phyloP scores from a whole-genome alignment of 1,140 invertebrate species.

The Hermetia illucens region DNA sequence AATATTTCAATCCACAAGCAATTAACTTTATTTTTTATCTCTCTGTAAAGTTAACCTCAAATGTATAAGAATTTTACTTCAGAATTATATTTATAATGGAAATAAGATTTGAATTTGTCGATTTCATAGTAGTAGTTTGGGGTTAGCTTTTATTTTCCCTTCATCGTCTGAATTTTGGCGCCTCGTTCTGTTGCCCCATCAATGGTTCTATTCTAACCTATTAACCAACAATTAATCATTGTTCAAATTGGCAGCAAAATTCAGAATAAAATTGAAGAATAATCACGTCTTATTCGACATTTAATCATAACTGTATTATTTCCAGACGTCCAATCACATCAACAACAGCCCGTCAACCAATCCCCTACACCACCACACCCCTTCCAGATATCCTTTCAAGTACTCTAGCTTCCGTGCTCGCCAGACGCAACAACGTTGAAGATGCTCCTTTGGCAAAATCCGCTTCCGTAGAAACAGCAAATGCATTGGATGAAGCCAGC shows the following conservation, averaged over 20 bases:
- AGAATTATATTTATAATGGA: too few species aligned
- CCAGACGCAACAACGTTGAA: not conserved
- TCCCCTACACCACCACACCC: constrained; percentile 16
- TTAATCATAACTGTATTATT: not conserved
- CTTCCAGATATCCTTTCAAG: constrained; percentile 12
- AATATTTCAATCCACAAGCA: too few species aligned
- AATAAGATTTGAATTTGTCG: too few species aligned
- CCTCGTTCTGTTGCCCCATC: too few species aligned
- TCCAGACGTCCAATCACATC: constrained; percentile 27
- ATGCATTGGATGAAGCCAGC: not conserved
- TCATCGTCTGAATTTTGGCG: too few species aligned
- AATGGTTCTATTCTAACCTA: constrained; percentile 1
- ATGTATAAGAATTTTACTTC: too few species aligned
- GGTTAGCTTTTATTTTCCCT: too few species aligned
- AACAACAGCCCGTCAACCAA: constrained; percentile 17
- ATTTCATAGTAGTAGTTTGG: too few species aligned
- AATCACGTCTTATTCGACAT: not conserved
- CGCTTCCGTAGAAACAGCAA: not conserved
- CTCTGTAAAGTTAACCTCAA: too few species aligned
- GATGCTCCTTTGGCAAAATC: not conserved
- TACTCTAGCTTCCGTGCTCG: not conserved
- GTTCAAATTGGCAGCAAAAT: not conserved
- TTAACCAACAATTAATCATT: constrained; percentile 1
- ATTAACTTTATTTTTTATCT: too few species aligned
- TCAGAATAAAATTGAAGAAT: not conserved